Evolutionary conservation across 2,797 vertebrate species (phyloP).

Genomic region (Falco rusticolus): DNA sequence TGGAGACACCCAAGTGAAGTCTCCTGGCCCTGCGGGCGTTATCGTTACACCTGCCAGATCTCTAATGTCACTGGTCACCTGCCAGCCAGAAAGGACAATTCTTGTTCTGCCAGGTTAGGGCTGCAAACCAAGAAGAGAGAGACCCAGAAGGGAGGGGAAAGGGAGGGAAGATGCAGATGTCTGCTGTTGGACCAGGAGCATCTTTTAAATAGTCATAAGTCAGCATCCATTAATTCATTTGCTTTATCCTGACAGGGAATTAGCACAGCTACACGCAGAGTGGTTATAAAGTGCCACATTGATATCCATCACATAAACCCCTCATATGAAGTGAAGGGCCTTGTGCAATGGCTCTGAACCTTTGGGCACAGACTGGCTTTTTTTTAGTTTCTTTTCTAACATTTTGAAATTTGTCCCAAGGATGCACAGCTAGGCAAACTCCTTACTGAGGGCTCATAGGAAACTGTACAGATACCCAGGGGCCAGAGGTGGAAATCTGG

Average conservation of each 20-base stretch:
- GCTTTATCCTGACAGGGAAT: constrained; percentile 1
- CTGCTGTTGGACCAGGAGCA: not conserved
- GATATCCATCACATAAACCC: not conserved
- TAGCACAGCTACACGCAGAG: not conserved
- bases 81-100: not conserved
- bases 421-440: not conserved
- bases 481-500: not conserved
- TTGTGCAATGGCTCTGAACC: not conserved
- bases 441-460: not conserved
- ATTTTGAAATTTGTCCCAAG: not conserved
- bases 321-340: not conserved
- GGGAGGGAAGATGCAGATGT: not conserved
- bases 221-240: not conserved
- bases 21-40: fast-evolving
- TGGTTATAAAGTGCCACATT: not conserved
- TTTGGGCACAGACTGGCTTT: not conserved
- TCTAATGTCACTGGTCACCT: not conserved
- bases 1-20: not conserved
- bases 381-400: not conserved
- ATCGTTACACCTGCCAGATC: not conserved
- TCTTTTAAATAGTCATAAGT: not conserved
- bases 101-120: not conserved
- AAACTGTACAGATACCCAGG: not conserved
- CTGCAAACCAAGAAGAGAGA: not conserved
- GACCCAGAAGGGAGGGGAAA: not conserved